phyloP scores from a whole-genome alignment of 1,140 invertebrate genomes.

The Trachymyrmex cornetzi region DNA sequence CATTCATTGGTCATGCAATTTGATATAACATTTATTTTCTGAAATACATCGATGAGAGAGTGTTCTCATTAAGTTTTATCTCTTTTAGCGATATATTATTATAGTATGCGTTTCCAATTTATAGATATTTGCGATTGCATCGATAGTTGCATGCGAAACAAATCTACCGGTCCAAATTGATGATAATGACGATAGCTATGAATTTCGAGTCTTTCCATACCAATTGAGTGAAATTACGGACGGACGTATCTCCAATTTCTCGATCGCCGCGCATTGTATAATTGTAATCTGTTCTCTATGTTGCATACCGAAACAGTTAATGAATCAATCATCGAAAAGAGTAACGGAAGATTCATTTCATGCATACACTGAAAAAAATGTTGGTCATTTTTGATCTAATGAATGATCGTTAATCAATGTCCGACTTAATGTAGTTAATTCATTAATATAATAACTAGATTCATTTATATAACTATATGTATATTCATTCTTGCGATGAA shows the following conservation, averaged over 20 bases:
- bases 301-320: constrained; percentile 54
- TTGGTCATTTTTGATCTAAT: no score
- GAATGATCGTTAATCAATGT: no score
- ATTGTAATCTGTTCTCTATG: constrained; percentile 74
- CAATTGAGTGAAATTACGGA: constrained; percentile 89
- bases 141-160: constrained; percentile 87
- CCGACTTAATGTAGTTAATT: no score
- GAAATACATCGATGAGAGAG: neutral
- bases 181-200: constrained; percentile 89
- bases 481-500: no score
- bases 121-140: no score
- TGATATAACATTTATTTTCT: neutral
- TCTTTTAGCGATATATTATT: constrained; percentile 78
- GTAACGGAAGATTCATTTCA: no score
- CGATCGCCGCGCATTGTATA: constrained; percentile 59
- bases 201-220: constrained; percentile 89
- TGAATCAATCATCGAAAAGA: neutral
- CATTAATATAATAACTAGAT: no score
- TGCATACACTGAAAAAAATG: no score
- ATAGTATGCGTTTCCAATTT: constrained; percentile 86
- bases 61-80: constrained; percentile 42
- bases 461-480: no score
- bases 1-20: neutral
- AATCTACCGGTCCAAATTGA: constrained; percentile 85
- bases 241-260: constrained; percentile 67